These are phyloP conservation scores for Hemiscyllium ocellatum DNA, from an alignment of 2,113 vertebrate species.

Conservation along the genomic window DNA sequence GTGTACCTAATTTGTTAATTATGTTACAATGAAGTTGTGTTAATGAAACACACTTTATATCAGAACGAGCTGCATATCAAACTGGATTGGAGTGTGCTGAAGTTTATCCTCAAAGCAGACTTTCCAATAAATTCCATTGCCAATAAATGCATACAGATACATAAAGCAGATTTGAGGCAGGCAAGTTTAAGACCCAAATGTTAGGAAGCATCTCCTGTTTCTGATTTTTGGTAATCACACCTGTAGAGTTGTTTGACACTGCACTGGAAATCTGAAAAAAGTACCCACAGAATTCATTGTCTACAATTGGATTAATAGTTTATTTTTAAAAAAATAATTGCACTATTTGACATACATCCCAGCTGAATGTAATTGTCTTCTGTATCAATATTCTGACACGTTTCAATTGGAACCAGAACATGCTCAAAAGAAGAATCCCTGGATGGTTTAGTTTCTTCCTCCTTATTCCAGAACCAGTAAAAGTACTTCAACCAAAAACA, in stretches of 20 bases:
- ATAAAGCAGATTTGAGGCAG: neutral
- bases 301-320: neutral
- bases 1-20: too few species aligned
- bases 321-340: neutral
- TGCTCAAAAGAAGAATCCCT: neutral
- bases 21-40: too few species aligned
- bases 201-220: neutral
- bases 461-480: neutral
- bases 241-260: neutral
- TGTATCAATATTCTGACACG: neutral
- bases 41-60: too few species aligned
- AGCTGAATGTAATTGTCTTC: neutral
- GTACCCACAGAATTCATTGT: neutral
- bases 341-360: neutral
- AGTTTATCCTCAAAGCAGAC: neutral
- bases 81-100: neutral
- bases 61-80: neutral
- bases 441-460: neutral
- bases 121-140: neutral
- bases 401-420: neutral
- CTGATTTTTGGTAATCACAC: neutral
- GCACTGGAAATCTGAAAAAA: neutral
- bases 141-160: neutral
- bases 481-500: neutral
- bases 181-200: neutral